Evolutionary conservation across 2,113 vertebrate genomes (phyloP).

Genomic region (Nansenia antarctica): DNA sequence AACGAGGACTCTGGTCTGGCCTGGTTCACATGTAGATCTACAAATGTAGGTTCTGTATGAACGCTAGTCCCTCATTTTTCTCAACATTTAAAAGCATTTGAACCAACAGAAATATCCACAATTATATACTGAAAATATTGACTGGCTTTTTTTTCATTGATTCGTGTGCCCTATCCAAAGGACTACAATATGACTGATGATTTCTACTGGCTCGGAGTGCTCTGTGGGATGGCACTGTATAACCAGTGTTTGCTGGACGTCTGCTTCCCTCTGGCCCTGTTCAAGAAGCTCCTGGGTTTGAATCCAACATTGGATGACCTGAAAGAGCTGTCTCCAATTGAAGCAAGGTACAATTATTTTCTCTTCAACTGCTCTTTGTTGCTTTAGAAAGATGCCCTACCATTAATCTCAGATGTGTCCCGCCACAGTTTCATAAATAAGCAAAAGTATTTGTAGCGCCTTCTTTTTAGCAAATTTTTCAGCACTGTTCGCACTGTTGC

Average conservation of each 20-base stretch:
- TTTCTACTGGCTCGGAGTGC: constrained; percentile 44
- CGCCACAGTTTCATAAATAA: no score
- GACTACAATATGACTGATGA: background rate
- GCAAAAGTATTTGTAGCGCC: no score
- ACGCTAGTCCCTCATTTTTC: background rate
- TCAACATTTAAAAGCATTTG: background rate
- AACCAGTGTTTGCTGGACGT: background rate
- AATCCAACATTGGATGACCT: constrained; percentile 61
- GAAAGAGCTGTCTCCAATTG: constrained; percentile 58
- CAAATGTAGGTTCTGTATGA: background rate
- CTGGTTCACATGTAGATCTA: constrained; percentile 47
- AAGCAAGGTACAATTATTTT: constrained; percentile 47
- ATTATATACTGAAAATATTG: background rate
- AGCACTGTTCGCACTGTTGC: no score
- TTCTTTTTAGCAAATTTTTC: no score
- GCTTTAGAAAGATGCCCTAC: background rate
- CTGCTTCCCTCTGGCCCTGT: constrained; percentile 63
- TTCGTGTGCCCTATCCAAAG: constrained; percentile 22
- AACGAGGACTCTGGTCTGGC: constrained; percentile 11
- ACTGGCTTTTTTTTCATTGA: background rate
- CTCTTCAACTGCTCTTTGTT: background rate
- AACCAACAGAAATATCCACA: background rate
- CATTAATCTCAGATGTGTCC: no score
- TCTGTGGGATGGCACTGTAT: constrained; percentile 66
- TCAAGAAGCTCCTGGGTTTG: constrained; percentile 65